These are phyloP conservation scores for Stichopus horrens DNA, from an alignment of 53 echinoderm and acorn worm species.

Conservation along the genomic window DNA sequence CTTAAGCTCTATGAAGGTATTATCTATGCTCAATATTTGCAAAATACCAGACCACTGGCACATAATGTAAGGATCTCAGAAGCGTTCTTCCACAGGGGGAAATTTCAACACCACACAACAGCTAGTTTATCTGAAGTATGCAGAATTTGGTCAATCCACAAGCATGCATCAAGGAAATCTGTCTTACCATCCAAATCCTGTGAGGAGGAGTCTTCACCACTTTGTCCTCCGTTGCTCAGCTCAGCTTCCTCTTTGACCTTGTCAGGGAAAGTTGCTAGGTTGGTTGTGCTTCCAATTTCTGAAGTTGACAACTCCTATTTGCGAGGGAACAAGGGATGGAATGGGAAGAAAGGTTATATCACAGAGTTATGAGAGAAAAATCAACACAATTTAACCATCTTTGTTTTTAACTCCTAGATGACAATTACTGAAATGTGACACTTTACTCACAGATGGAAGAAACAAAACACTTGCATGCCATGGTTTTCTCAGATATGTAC, in stretches of 20 bases:
- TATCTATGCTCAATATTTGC: too few relatives aligned
- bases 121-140: neutral
- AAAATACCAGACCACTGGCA: too few relatives aligned
- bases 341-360: neutral
- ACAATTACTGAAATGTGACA: too few relatives aligned
- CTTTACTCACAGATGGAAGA: too few relatives aligned
- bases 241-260: conserved; percentile 76
- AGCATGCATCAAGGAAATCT: neutral
- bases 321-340: neutral
- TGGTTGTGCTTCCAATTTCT: conserved; percentile 37
- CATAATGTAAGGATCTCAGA: too few relatives aligned
- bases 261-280: conserved; percentile 67
- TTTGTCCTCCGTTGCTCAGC: conserved; percentile 56
- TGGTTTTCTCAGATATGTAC: too few relatives aligned
- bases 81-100: too few relatives aligned
- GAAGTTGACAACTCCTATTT: conserved; percentile 9
- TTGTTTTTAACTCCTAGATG: too few relatives aligned
- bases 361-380: neutral
- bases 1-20: too few relatives aligned
- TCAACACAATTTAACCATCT: too few relatives aligned
- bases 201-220: conserved; percentile 32
- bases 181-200: conserved; percentile 47
- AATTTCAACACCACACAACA: too few relatives aligned
- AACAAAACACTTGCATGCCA: too few relatives aligned
- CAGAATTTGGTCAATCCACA: neutral